These are phyloP conservation scores for Corythucha ciliata DNA, from an alignment of 2,888 invertebrate species.

Conservation along the genomic window DNA sequence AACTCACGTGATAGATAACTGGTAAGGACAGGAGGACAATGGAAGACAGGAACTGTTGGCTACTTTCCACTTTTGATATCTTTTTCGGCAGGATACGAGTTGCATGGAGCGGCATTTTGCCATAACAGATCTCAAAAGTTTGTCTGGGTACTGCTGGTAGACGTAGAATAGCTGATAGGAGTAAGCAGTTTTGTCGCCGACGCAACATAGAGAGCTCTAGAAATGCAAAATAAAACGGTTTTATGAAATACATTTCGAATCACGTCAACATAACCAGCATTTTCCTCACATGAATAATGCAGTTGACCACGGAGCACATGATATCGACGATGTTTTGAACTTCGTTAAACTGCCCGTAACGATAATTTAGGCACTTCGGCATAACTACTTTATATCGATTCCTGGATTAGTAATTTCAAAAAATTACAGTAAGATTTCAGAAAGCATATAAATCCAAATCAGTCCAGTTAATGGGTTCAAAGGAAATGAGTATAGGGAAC, in stretches of 20 bases:
- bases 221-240: constrained; percentile 36
- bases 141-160: constrained; percentile 62
- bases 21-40: constrained; percentile 46
- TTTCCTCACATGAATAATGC: constrained; percentile 42
- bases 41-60: constrained; percentile 44
- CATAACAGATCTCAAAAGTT: constrained; percentile 51
- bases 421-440: not conserved
- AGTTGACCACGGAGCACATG: constrained; percentile 47
- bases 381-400: constrained; percentile 21
- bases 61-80: constrained; percentile 41
- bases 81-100: constrained; percentile 49
- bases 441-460: no score
- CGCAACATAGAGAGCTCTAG: constrained; percentile 55
- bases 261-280: not conserved
- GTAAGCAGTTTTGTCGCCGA: constrained; percentile 53
- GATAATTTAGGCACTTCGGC: constrained; percentile 18
- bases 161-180: constrained; percentile 59
- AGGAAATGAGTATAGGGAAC: no score
- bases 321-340: constrained; percentile 46
- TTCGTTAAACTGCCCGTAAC: constrained; percentile 37
- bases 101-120: constrained; percentile 50
- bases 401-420: constrained; percentile 11
- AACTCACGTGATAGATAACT: constrained; percentile 39
- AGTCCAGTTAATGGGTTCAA: no score
- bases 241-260: not conserved